Base-by-base conservation (phyloP, 2,888 invertebrate species). In the Orthosia gothica region DNA sequence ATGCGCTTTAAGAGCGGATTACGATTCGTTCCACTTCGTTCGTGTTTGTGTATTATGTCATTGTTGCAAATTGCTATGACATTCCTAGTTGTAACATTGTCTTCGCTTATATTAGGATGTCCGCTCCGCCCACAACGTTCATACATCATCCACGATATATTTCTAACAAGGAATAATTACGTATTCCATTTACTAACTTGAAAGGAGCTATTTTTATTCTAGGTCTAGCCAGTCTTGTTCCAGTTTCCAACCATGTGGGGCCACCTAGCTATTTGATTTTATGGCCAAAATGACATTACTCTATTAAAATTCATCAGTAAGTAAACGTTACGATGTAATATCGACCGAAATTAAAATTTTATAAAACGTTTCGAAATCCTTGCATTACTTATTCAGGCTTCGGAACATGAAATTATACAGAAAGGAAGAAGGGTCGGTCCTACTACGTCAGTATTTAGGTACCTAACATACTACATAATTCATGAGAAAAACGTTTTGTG, bases 91-190 rank as follows among this genome's bases (percentile, higher is more conserved):
- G 77, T 90, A 87, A 89, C 91, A 89, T 92, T 92, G 94, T 95
- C 94, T 94, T 93, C 94, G 91, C 91, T 89, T 92, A 91, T 94
- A 96, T 95, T 82, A 96, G 96, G 96, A 96, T 94, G 90, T 96
- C 96, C 96, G 92, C 87, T 89, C 90, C 88, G 84, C 94, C 95
- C 91, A 95, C 95, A 88, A 88, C 62, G 77, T 66, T 82, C 79
- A 90, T 92, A 87, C 89, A 92, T 93, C 91, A 92, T 89, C 84
- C 88, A 79, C 74, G 85, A 86, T 85, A 82, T 62, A 85, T 82
- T 76, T 87, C 80, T 86, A 78, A 86, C 86, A 70, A 64, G 61
- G 59, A 75, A 78, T 82, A 87, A 86, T 86, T 87, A 85, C 65
- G 76, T 64, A 49, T 54, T 45, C 66, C 65, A 74, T 73, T 77